These are phyloP conservation scores for Setophaga petechia DNA, from an alignment of 2,113 vertebrate genomes.

Conservation along the genomic window DNA sequence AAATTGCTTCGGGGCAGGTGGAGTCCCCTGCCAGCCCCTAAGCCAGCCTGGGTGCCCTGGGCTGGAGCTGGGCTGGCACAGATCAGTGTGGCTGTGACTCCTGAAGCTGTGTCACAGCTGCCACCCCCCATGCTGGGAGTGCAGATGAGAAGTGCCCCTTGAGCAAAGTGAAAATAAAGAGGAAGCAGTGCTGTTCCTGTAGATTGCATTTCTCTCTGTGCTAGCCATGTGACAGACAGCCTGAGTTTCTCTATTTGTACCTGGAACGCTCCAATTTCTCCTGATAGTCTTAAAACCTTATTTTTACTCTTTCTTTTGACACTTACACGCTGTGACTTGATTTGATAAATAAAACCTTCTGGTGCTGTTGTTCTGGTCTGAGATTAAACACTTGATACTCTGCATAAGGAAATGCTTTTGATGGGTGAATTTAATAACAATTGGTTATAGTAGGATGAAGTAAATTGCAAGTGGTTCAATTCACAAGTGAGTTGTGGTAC, in stretches of 20 bases:
- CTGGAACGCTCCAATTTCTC: slow-evolving; percentile 56
- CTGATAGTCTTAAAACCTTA: slow-evolving; percentile 45
- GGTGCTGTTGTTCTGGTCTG: slow-evolving; percentile 24
- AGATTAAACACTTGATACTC: slow-evolving; percentile 44
- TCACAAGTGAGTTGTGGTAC: neutral
- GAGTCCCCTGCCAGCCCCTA: neutral
- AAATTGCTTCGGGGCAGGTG: neutral
- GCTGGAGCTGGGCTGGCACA: neutral
- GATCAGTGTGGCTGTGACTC: neutral
- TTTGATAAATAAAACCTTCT: slow-evolving; percentile 68
- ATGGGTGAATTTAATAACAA: slow-evolving; percentile 4
- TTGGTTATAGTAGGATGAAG: neutral
- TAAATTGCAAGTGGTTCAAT: slow-evolving; percentile 38
- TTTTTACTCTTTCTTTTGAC: slow-evolving; percentile 64
- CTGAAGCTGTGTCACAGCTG: neutral
- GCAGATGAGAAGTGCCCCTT: slow-evolving; percentile 30
- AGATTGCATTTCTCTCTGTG: slow-evolving; percentile 62
- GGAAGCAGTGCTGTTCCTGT: slow-evolving; percentile 28
- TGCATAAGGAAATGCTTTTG: slow-evolving; percentile 13
- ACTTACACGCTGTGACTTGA: slow-evolving; percentile 45
- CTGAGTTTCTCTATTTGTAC: slow-evolving; percentile 63
- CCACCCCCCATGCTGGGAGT: neutral
- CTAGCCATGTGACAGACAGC: slow-evolving; percentile 63
- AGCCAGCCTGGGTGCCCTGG: neutral
- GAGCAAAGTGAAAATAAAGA: slow-evolving; percentile 49